Base-by-base conservation (phyloP, 2,888 invertebrate species). In the Polymixis lichenea region DNA sequence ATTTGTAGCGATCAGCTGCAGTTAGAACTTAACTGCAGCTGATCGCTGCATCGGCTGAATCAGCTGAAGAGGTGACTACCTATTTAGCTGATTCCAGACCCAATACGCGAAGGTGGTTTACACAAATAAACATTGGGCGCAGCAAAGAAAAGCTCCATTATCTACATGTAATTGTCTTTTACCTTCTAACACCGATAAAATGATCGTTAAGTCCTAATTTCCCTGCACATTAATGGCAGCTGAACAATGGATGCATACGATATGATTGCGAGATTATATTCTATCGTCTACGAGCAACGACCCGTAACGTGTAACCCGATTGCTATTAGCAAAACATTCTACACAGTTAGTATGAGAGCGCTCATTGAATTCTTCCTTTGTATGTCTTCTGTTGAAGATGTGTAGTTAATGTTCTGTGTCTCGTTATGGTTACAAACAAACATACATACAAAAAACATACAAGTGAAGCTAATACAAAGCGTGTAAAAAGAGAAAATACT, bases 211-310 rank as follows among this genome's bases (percentile, higher is more conserved):
- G 51, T 56, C 19, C 60, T 66, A 46, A 83, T 83, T 69, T 81
- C 79, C 58, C 78, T 77, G 53, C 64, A 68, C 78, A 80, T 78
- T 78, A 83, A 71, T 55, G 32, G 53, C 62, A 22, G 32, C 8
- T 60, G 25, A 83, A 81, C 79, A 79, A 81, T 70, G 25, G 56
- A 28, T 72, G 65, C 72, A 83, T 72, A 28, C 28, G 80, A 64
- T 67, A 70, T 71, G 69, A 62, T 67, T 74, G 73, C 69, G 61
- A 78, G 68, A 83, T 65, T 55, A 77, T 83, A 65, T 49, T 77
- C 46, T 49, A 60, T 51, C 62, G 69, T 72, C 55, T 65, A 66
- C 5, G n/a, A 69, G 7, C 72, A 78, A 64, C 79, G 73, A 78
- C 25, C 83, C 69, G 53, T 66, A 25, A 58, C 56, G 43, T 56